Percentiles rank a stretch among this genome's conserved stretches.
These are phyloP conservation scores for Periparus ater DNA, from an alignment of 2,797 vertebrate genomes.

Conservation along the genomic window DNA sequence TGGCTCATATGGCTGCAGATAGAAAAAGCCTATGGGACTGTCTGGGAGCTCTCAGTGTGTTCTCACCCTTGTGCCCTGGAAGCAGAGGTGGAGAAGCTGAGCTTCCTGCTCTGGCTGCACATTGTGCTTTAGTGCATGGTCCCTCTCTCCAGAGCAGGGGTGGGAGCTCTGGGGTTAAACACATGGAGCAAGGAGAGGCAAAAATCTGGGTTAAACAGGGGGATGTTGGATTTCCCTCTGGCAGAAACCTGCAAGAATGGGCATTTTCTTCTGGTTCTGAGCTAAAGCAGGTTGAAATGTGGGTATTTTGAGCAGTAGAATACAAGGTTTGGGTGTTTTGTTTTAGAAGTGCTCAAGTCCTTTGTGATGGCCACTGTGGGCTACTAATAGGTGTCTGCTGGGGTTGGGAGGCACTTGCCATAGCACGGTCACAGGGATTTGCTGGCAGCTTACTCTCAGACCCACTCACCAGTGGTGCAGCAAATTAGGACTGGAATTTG, in stretches of 20 bases:
- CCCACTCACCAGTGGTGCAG: not conserved
- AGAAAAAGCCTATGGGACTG: not conserved
- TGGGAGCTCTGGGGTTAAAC: not conserved
- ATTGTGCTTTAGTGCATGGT: accelerated
- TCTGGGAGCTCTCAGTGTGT: accelerated
- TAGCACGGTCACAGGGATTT: not conserved
- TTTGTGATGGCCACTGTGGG: not conserved
- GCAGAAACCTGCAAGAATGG: not conserved
- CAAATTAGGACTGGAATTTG: not conserved
- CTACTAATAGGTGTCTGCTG: not conserved
- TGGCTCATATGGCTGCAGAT: accelerated
- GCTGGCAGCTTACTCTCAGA: not conserved
- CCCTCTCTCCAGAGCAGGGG: not conserved
- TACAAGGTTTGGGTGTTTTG: not conserved
- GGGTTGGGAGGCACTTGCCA: not conserved
- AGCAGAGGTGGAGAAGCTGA: not conserved
- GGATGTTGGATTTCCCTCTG: not conserved
- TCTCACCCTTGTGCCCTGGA: not conserved
- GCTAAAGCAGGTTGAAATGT: not conserved
- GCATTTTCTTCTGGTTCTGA: not conserved
- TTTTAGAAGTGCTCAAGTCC: not conserved
- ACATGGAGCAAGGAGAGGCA: not conserved
- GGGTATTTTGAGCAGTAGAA: not conserved
- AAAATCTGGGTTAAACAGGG: not conserved
- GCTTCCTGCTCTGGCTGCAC: not conserved